Percentiles rank a stretch among this genome's conserved stretches.
Conservation (phyloP, 2,797 vertebrate species). For the Gambusia yucatana region DNA sequence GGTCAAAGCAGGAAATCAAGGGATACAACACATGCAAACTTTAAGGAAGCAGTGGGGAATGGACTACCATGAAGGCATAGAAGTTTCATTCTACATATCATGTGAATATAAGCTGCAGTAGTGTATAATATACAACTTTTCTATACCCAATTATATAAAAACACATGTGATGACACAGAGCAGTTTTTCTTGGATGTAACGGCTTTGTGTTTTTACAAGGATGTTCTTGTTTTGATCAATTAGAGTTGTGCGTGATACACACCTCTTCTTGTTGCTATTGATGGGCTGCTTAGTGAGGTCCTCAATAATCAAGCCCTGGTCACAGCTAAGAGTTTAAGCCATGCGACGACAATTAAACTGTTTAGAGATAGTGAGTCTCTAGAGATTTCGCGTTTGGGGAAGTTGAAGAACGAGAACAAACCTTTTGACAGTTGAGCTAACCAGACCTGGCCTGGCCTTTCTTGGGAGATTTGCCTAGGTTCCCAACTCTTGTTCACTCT, state of each 20-base stretch:
- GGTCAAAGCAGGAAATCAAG: background rate
- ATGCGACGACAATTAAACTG: background rate
- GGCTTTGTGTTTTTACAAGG: background rate
- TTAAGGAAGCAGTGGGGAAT: background rate
- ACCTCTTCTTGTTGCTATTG: background rate
- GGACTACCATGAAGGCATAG: background rate
- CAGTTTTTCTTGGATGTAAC: background rate
- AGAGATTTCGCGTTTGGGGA: background rate
- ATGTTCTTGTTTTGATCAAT: background rate
- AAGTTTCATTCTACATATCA: background rate
- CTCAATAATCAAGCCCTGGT: background rate
- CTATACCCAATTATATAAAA: background rate
- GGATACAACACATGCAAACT: background rate
- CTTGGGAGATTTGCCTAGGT: background rate
- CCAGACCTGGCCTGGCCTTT: background rate
- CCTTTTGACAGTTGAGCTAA: background rate
- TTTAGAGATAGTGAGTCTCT: background rate
- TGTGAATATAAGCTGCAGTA: background rate
- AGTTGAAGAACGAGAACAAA: background rate
- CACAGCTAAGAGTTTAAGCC: background rate
- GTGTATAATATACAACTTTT: background rate
- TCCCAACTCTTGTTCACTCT: background rate
- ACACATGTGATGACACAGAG: background rate
- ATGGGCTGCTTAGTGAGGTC: background rate
- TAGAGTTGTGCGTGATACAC: background rate